Percentiles rank a stretch among this genome's conserved stretches.
These are phyloP conservation scores for Anastrepha ludens DNA, from an alignment of 1,140 invertebrate genomes.

Conservation along the genomic window DNA sequence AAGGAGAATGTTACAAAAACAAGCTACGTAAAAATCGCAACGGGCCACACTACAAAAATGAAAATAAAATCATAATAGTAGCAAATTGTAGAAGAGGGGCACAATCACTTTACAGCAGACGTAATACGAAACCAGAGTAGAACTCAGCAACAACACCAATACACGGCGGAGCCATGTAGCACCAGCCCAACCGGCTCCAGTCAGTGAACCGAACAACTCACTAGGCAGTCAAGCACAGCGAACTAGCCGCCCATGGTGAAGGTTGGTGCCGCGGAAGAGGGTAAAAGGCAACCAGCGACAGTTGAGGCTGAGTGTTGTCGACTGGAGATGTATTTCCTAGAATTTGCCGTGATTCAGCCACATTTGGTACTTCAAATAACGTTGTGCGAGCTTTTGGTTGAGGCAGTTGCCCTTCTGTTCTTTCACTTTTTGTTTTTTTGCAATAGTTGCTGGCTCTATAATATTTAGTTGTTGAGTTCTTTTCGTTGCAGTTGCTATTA, in stretches of 20 bases:
- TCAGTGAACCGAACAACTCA: constrained; percentile 26
- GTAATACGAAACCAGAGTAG: background rate
- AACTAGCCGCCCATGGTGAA: background rate
- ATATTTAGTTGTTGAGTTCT: background rate
- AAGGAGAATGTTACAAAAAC: background rate
- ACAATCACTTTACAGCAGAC: constrained; percentile 1
- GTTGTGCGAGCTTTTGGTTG: background rate
- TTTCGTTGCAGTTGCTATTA: background rate
- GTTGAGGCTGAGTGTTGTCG: background rate
- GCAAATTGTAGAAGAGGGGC: background rate
- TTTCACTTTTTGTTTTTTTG: background rate
- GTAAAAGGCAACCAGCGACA: background rate
- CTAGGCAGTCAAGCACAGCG: background rate
- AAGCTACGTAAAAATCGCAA: background rate
- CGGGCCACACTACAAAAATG: background rate
- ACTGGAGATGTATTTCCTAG: constrained; percentile 42
- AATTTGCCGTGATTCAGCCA: constrained; percentile 36
- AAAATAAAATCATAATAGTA: constrained; percentile 17
- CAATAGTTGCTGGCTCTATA: background rate
- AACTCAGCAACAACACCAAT: background rate
- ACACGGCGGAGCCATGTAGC: background rate
- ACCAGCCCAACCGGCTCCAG: constrained; percentile 13
- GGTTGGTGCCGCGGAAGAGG: background rate
- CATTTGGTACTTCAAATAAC: constrained; percentile 19
- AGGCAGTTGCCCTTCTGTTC: constrained; percentile 1